Evolutionary conservation across 2,797 vertebrate genomes (phyloP), one percentile per base, ranked within the genome.

Genomic region (Sebastes baramenuke): DNA sequence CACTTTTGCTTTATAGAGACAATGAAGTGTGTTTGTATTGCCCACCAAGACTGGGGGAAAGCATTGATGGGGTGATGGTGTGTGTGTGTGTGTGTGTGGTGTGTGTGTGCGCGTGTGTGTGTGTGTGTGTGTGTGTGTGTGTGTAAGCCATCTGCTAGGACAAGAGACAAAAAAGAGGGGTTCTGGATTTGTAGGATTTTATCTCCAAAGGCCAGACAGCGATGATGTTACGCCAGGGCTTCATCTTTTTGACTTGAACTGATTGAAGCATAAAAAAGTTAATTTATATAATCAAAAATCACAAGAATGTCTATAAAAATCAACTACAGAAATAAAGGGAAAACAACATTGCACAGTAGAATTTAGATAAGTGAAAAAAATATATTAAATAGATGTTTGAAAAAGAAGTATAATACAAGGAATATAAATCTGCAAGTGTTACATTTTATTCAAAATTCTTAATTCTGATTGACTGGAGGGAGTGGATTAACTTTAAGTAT

Each of bases 131-230:
- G 22, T 13, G 7, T 32, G 22, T 65, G 16, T 13, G n/a, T 24
- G 18, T 42, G 36, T 27, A 6, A 24, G 64, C 77, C 75, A 86
- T 83, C 80, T 87, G 80, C 69, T 66, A 20, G 8, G 22, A 60
- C 16, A 55, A 74, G 20, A 67, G 18, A 67, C 18, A 30, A 81
- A 8, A 71, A 24, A 69, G 27, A 34, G 38, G 24, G 42, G 18
- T 55, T 73, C 4, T 70, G 61, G 29, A 72, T 77, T 74, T 55
- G 9, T 13, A 25, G 30, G 12, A 30, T 66, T 75, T 59, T 61
- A 62, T 81, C 34, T 67, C 36, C 54, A 67, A 42, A 67, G 16
- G 58, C 54, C 56, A 65, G 59, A 82, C 10, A 60, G 34, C 1
- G 0, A 34, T 13, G 1, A 60, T 3, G 13, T 46, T 62, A 38